A percentile compares a stretch with the other conserved stretches of the same genome.
Evolutionary conservation across 2,113 vertebrate genomes (phyloP).

Genomic region (Benthochromis sp.): DNA sequence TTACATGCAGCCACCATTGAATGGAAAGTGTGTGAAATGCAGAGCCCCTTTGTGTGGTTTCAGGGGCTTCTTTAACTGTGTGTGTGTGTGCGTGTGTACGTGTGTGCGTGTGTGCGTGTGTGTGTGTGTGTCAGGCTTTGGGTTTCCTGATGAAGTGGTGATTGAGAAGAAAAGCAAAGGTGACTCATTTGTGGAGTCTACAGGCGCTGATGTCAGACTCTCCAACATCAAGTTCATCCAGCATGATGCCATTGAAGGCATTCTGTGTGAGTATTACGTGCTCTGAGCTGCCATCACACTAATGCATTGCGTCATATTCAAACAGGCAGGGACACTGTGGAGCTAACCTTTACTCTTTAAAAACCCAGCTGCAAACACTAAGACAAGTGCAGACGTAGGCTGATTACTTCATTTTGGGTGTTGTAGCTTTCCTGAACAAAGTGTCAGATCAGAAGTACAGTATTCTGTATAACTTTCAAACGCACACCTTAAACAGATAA

Average conservation of each 20-base stretch:
- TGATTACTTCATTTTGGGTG: neutral
- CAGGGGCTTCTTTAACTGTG: rapidly evolving
- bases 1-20: neutral
- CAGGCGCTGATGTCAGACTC: conserved; percentile 76
- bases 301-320: neutral
- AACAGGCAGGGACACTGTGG: neutral
- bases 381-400: neutral
- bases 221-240: conserved; percentile 89
- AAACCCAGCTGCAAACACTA: rapidly evolving
- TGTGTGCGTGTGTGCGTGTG: rapidly evolving
- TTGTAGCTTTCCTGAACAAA: neutral
- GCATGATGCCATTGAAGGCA: conserved; percentile 87
- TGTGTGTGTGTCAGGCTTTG: conserved; percentile 74
- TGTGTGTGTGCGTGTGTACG: neutral
- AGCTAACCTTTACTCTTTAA: neutral
- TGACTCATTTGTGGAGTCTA: conserved; percentile 86
- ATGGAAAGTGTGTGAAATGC: neutral
- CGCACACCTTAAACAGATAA: neutral
- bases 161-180: conserved; percentile 87
- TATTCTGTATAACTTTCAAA: neutral
- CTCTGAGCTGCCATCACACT: neutral
- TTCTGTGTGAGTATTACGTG: conserved; percentile 82
- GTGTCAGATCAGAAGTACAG: neutral
- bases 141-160: conserved; percentile 87
- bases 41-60: neutral